These are phyloP conservation scores for Cynocephalus volans DNA, from an alignment of 2,113 vertebrate genomes.

Conservation along the genomic window DNA sequence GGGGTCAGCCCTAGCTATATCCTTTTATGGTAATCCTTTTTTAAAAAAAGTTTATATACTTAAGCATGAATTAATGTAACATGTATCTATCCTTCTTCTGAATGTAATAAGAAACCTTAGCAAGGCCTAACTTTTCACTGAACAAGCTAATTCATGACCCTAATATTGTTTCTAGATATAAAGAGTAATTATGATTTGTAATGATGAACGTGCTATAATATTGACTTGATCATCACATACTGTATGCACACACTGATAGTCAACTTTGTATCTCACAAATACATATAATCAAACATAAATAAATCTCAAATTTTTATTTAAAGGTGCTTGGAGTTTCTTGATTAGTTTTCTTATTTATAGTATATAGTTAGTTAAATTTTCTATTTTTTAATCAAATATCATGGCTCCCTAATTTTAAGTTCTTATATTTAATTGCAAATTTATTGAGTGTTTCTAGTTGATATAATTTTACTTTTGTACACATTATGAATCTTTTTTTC, in stretches of 20 bases:
- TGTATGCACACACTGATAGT: too few relatives aligned
- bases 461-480: background rate
- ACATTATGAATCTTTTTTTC: background rate
- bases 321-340: background rate
- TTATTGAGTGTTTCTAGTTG: background rate
- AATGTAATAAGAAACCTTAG: background rate
- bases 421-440: background rate
- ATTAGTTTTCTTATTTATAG: background rate
- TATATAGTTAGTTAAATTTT: background rate
- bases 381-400: background rate
- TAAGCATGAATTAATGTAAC: background rate
- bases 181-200: too few relatives aligned
- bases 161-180: background rate
- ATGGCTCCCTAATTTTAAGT: background rate
- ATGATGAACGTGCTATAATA: too few relatives aligned
- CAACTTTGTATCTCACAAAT: too few relatives aligned
- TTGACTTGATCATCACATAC: too few relatives aligned
- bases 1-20: background rate
- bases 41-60: background rate
- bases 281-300: too few relatives aligned
- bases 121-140: background rate
- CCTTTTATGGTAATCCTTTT: background rate
- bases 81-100: background rate
- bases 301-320: background rate
- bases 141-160: background rate